Evolutionary conservation across 2,888 invertebrate genomes (phyloP), one percentile per base, ranked within the genome.

Genomic region (Brachypterus glaber): DNA sequence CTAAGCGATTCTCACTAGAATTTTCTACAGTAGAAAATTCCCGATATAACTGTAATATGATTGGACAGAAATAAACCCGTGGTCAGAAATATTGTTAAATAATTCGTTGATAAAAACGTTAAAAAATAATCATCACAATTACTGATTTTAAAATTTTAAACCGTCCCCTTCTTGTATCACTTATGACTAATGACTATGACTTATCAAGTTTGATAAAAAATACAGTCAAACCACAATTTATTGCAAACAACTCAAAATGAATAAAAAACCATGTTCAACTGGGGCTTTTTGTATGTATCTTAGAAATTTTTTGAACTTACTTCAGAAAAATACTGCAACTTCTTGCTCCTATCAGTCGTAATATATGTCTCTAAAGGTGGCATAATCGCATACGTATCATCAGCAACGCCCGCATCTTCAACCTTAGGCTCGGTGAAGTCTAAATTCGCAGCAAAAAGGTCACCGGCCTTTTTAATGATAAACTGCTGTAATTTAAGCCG

Each of bases 281-380:
- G 7, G 12, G 11, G 12, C 7, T 31, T n/a, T 21, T 1, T 8
- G 4, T 17, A 2, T 11, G n/a, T 14, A 3, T 17, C 8, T n/a
- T n/a, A n/a, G n/a, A n/a, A n/a, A n/a, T n/a, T n/a, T n/a, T n/a
- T 25, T 9, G 9, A 25, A 53, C 68, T 70, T 70, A 88, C 89
- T 73, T 83, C 79, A 69, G 82, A 80, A 60, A 91, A 87, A 68
- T 87, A 82, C 42, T 82, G 75, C 44, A 82, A 70, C 47, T 86
- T 73, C 39, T 81, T 82, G 12, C 77, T 72, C 54, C 84, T 82
- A 52, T 90, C 88, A 53, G 85, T 78, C 58, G 75, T 79, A 52
- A 88, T 73, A 61, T 86, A 92, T 35, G 79, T 79, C 64, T 92
- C 92, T 64, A 86, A 79, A 0, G 91, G 87, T 43, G 92, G 90